Percentiles rank a stretch among this genome's conserved stretches.
phyloP scores from a whole-genome alignment of 2,113 vertebrate genomes.

The Oxygymnocypris stewartii region DNA sequence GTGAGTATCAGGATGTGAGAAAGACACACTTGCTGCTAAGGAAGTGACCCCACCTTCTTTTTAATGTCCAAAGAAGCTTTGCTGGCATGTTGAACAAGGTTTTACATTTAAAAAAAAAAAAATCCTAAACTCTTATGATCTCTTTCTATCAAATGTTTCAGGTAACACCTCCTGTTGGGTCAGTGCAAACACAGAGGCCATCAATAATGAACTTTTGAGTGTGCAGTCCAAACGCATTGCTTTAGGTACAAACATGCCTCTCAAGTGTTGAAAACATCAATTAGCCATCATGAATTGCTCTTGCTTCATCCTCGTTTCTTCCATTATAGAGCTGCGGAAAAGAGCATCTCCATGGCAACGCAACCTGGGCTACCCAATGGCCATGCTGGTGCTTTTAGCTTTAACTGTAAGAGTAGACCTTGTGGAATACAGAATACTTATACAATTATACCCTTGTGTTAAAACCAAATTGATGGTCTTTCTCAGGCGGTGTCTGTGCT shows the following conservation, averaged over 20 bases:
- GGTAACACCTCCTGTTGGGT: conserved; percentile 84
- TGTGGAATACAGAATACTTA: neutral
- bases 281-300: neutral
- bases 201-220: conserved; percentile 80
- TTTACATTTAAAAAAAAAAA: neutral
- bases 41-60: neutral
- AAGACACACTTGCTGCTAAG: neutral
- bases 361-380: conserved; percentile 93
- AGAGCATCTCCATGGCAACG: conserved; percentile 93
- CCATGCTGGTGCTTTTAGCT: conserved; percentile 86
- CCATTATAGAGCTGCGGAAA: conserved; percentile 80
- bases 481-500: conserved; percentile 89
- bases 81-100: neutral
- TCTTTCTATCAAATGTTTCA: neutral
- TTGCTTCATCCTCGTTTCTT: conserved; percentile 8
- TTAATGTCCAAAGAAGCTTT: neutral
- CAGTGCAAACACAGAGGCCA: conserved; percentile 77
- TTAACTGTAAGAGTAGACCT: conserved; percentile 79
- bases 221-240: conserved; percentile 80
- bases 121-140: neutral
- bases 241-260: conserved; percentile 75
- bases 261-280: neutral
- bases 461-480: neutral
- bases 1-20: conserved; percentile 62
- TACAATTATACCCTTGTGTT: neutral